Percentiles rank a stretch among this genome's conserved stretches.
These are phyloP conservation scores for Caenorhabditis panamensis DNA, from an alignment of 2,888 invertebrate species.

Conservation along the genomic window DNA sequence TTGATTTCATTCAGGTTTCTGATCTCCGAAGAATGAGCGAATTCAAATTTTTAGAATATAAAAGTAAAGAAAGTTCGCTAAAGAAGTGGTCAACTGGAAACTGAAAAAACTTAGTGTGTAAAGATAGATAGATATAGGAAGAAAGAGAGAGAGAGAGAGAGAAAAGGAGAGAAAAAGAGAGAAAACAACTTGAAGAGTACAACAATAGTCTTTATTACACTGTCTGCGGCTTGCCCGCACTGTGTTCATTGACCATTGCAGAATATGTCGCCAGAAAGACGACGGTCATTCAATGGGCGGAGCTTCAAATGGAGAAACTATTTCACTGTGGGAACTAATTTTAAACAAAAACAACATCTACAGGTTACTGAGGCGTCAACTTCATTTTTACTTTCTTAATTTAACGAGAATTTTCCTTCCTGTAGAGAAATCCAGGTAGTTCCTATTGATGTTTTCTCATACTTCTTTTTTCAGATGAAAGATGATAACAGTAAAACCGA, in stretches of 20 bases:
- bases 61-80: constrained; percentile 23
- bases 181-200: neutral
- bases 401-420: too few species aligned
- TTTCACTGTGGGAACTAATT: constrained; percentile 44
- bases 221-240: constrained; percentile 24
- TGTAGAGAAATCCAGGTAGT: neutral
- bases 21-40: too few species aligned
- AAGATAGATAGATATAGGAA: too few species aligned
- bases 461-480: constrained; percentile 15
- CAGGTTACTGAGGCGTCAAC: too few species aligned
- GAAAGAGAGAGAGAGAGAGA: too few species aligned
- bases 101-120: constrained; percentile 8
- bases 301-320: constrained; percentile 37
- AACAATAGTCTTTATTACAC: constrained; percentile 20
- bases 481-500: constrained; percentile 25
- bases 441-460: neutral
- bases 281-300: constrained; percentile 51
- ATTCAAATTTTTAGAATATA: too few species aligned
- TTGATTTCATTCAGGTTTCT: too few species aligned
- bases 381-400: too few species aligned
- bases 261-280: constrained; percentile 19
- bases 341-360: constrained; percentile 34
- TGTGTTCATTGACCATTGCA: constrained; percentile 52
- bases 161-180: constrained; percentile 14
- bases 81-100: constrained; percentile 21